Base-by-base conservation (phyloP, 1,140 invertebrate species). In the Acromyrmex charruanus region DNA sequence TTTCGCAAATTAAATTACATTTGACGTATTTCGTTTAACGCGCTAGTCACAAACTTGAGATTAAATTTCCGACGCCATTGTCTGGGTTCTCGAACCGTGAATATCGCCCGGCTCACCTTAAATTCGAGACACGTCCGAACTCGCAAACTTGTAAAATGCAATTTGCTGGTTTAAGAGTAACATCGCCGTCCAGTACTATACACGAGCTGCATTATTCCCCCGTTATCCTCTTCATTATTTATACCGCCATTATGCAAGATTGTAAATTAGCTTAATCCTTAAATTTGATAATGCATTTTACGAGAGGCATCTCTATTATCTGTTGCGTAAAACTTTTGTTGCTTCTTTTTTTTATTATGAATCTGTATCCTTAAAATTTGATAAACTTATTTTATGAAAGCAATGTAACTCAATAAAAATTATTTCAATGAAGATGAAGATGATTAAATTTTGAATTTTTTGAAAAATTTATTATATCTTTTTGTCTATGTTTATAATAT, bases 11-110 rank as follows among this genome's bases (percentile, higher is more conserved):
- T 74, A 84, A 84, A 84, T 82, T 74, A 74, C 80, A 74, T 84
- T 84, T 74, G 80, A 84, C 80, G 69, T 75, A 75, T 84, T 84
- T 84, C 69, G 80, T 84, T 84, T 74, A 75, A 75, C 69, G 80
- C 80, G 69, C 18, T 61, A 63, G 65, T 82, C 80, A 74, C 80
- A 51, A 81, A 84, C 80, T 84, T 84, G 39, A 31, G 69, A 84
- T 84, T 84, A 74, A 84, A 84, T 84, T 84, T 84, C 69, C 80
- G 80, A 25, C 39, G 80, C 69, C 69, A 84, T 84, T 84, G 69
- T 75, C 55, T 51, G 39, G 80, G 28, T n/a, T 44, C 55, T 75
- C 80, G 69, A 74, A 61, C 53, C 59, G 69, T 84, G 69, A 84
- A 84, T 84, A 84, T 84, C 80, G 80, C 25, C 25, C 28, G 25